Conservation (phyloP, 2,888 invertebrate species). For the Agonopterix arenella region DNA sequence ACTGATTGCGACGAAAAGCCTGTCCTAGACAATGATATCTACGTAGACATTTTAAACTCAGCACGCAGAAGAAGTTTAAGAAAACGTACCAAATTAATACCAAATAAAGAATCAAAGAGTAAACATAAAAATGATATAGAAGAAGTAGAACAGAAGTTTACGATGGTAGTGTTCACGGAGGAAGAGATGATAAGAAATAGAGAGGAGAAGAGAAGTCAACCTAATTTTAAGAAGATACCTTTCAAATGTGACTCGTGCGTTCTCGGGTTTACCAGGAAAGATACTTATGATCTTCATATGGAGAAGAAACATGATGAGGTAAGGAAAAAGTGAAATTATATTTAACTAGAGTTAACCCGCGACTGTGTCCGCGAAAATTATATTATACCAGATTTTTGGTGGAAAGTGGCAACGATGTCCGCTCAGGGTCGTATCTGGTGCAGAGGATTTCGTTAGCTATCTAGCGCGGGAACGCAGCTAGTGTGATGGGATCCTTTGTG, state of each 20-base stretch:
- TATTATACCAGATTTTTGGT: no score
- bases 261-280: conserved; percentile 38
- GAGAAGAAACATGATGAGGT: conserved; percentile 40
- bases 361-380: no score
- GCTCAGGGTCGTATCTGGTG: no score
- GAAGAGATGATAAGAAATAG: conserved; percentile 39
- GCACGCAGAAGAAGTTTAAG: background rate
- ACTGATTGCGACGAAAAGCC: background rate
- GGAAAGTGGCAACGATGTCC: no score
- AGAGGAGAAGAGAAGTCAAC: conserved; percentile 42
- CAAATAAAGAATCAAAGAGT: conserved; percentile 2
- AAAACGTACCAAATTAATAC: background rate
- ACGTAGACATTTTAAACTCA: background rate
- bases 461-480: no score
- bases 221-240: conserved; percentile 48
- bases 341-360: no score
- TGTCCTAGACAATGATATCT: background rate
- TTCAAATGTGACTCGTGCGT: conserved; percentile 53
- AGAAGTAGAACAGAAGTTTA: conserved; percentile 28
- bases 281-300: conserved; percentile 32
- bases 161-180: conserved; percentile 29
- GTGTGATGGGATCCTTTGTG: no score
- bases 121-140: conserved; percentile 3
- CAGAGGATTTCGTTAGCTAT: no score
- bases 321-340: background rate